Conservation (phyloP, 2,797 vertebrate species). For the Antennarius maculatus region DNA sequence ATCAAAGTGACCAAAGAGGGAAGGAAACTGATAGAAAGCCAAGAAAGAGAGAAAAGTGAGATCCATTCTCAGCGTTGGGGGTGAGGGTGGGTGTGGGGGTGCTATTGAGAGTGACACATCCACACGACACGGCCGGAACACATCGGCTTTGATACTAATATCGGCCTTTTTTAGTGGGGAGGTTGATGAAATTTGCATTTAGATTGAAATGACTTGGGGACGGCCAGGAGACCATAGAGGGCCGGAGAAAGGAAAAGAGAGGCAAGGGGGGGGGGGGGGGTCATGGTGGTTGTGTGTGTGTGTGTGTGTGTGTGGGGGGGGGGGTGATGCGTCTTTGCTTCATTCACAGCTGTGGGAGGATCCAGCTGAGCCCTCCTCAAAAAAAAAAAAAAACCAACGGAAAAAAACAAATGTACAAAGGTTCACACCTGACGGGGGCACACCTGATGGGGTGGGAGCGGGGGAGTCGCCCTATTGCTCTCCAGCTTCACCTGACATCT, state of each 20-base stretch:
- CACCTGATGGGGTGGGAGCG: too few species aligned
- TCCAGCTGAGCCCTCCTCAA: slow-evolving; percentile 23
- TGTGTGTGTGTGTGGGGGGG: background rate
- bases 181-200: slow-evolving; percentile 82
- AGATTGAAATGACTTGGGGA: slow-evolving; percentile 81
- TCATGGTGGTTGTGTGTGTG: too few species aligned
- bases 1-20: slow-evolving; percentile 39
- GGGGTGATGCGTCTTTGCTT: slow-evolving; percentile 33
- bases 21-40: slow-evolving; percentile 19
- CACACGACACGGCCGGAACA: slow-evolving; percentile 60
- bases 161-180: slow-evolving; percentile 75
- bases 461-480: slow-evolving; percentile 8
- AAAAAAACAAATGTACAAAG: slow-evolving; percentile 1
- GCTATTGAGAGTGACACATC: slow-evolving; percentile 66
- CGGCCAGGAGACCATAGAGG: slow-evolving; percentile 72
- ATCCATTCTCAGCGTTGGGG: slow-evolving; percentile 45
- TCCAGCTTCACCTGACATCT: slow-evolving; percentile 47
- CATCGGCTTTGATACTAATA: slow-evolving; percentile 79
- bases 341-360: slow-evolving; percentile 34
- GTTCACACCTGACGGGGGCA: background rate
- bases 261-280: background rate
- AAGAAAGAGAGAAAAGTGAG: slow-evolving; percentile 30
- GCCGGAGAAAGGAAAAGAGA: slow-evolving; percentile 56
- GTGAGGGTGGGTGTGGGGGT: slow-evolving; percentile 63
- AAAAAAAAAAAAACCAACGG: background rate